Evolutionary conservation across 2,888 invertebrate genomes (phyloP), one percentile per base, ranked within the genome.

Genomic region (Drosophila mayaguana): DNA sequence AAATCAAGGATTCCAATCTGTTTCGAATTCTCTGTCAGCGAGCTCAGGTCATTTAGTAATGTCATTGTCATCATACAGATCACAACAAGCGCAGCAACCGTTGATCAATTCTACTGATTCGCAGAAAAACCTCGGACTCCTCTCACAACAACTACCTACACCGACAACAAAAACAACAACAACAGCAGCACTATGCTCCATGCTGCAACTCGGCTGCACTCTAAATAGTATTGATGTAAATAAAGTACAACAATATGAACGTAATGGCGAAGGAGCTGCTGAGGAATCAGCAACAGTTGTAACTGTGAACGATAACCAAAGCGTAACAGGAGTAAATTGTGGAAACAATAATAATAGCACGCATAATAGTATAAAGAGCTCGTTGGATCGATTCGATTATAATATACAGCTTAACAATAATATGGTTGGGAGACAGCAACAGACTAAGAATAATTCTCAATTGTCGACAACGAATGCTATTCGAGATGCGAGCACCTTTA

Each of bases 371-470:
- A 36, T 22, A 28, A 65, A 38, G 16, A 64, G 45, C 18, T 57
- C 40, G 28, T 14, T 36, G 9, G 9, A n/a, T 22, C 14, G 46
- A 34, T 45, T 54, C 2, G 54, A 65, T 32, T 32, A 16, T 40
- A 63, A 63, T 12, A 62, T 50, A 62, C 28, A 66, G 22, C 46
- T 62, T n/a, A 72, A 75, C 18, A 79, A 71, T 48, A 82, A 77
- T 69, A 91, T 91, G 91, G 89, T 91, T 56, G 90, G 89, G 20
- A 75, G 83, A 18, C 81, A 88, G 25, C 80, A 87, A 51, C 70
- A 66, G 34, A 70, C 60, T 50, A 67, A 46, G n/a, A 70, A 60
- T 55, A 69, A 68, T 62, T 68, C 62, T 45, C 70, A 72, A 50
- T 48, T 72, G 38, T 61, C 75, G 12, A 40, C 36, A 14, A 38